Evolutionary conservation across 2,888 invertebrate genomes (phyloP).

Genomic region (Hartigia nigra): DNA sequence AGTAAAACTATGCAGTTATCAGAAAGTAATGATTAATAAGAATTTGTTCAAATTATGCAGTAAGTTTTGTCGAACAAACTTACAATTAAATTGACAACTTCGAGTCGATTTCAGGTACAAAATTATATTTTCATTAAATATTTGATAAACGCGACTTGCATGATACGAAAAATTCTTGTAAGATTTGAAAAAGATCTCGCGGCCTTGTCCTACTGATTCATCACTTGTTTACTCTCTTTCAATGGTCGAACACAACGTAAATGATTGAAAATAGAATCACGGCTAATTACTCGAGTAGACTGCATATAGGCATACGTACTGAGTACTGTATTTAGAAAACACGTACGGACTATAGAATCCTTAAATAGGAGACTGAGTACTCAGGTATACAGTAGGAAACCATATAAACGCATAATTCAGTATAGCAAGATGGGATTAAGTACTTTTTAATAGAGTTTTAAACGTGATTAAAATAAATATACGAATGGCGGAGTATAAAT

Average conservation of each 20-base stretch:
- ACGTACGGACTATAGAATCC: neutral
- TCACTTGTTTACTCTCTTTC: neutral
- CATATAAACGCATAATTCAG: neutral
- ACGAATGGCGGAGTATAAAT: neutral
- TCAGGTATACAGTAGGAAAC: neutral
- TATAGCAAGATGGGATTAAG: neutral
- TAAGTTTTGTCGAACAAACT: neutral
- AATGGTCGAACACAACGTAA: neutral
- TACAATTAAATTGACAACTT: neutral
- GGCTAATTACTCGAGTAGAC: neutral
- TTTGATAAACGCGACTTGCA: neutral
- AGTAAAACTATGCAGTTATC: neutral
- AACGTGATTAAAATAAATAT: neutral
- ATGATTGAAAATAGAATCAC: neutral
- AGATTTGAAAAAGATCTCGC: neutral
- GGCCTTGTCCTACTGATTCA: neutral
- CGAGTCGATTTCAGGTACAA: neutral
- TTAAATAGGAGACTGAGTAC: neutral
- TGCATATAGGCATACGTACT: neutral
- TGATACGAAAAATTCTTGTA: neutral
- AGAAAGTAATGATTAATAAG: neutral
- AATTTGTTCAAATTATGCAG: neutral
- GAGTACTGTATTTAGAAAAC: neutral
- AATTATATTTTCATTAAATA: neutral
- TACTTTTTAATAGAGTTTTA: neutral